These are phyloP conservation scores for Ochropleura leucogaster DNA, from an alignment of 2,888 invertebrate genomes.

Conservation along the genomic window DNA sequence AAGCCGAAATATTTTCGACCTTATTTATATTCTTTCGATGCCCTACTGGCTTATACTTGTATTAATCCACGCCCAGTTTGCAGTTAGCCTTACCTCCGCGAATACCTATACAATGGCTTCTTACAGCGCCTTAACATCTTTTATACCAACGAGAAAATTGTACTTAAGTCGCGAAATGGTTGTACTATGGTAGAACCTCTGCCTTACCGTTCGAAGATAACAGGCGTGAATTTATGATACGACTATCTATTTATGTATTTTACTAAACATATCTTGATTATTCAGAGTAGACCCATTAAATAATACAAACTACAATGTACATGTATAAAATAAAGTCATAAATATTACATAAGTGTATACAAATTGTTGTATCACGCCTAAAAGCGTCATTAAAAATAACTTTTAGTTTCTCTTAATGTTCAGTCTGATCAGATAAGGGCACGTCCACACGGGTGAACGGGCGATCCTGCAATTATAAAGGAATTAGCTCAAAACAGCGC, in stretches of 20 bases:
- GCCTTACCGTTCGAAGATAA: neutral
- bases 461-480: slow-evolving; percentile 89
- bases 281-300: neutral
- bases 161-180: neutral
- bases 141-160: no score
- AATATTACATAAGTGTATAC: slow-evolving; percentile 64
- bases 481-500: slow-evolving; percentile 88
- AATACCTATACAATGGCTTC: no score
- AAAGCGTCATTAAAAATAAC: slow-evolving; percentile 76
- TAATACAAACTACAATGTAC: slow-evolving; percentile 16
- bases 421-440: slow-evolving; percentile 83
- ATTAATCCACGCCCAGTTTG: no score
- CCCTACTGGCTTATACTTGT: no score
- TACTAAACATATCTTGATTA: neutral
- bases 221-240: neutral
- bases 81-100: no score
- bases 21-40: no score
- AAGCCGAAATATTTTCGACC: no score
- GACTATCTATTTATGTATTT: neutral
- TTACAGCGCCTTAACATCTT: no score
- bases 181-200: neutral
- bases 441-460: slow-evolving; percentile 80
- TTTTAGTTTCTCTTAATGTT: slow-evolving; percentile 81
- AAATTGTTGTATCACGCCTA: slow-evolving; percentile 72
- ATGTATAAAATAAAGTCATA: slow-evolving; percentile 51